These are phyloP conservation scores for Chironomus riparius DNA, from an alignment of 2,888 invertebrate genomes.

Conservation along the genomic window DNA sequence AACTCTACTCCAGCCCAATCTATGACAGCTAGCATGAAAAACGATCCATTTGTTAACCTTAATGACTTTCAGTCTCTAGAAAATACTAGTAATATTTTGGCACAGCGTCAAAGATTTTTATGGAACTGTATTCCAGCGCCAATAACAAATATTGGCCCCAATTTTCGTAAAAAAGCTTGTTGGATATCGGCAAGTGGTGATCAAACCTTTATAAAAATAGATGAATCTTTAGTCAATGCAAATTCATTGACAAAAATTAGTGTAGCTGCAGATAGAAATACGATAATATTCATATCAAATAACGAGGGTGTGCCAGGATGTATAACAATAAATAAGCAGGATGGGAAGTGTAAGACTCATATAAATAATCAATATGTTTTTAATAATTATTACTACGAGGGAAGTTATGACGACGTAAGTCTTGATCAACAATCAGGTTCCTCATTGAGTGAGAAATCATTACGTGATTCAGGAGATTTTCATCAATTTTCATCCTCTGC, in stretches of 20 bases:
- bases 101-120: slow-evolving; percentile 40
- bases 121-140: slow-evolving; percentile 42
- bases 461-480: neutral
- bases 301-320: slow-evolving; percentile 48
- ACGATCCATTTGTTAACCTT: slow-evolving; percentile 9
- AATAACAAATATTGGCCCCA: slow-evolving; percentile 60
- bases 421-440: neutral
- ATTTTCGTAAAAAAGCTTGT: slow-evolving; percentile 77
- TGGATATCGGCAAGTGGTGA: slow-evolving; percentile 96
- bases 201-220: slow-evolving; percentile 86
- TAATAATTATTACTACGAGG: slow-evolving; percentile 11
- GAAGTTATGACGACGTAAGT: neutral
- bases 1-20: neutral
- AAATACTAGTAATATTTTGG: slow-evolving; percentile 33
- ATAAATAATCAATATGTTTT: slow-evolving; percentile 40
- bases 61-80: slow-evolving; percentile 26
- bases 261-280: slow-evolving; percentile 77
- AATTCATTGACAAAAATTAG: slow-evolving; percentile 79
- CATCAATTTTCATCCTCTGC: slow-evolving; percentile 7
- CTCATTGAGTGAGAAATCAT: neutral
- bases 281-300: slow-evolving; percentile 74
- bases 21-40: neutral
- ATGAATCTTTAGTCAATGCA: slow-evolving; percentile 86
- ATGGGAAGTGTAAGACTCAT: slow-evolving; percentile 81
- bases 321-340: slow-evolving; percentile 78